Base-by-base conservation (phyloP, 2,797 vertebrate genomes). In the Cheirogaleus major region DNA sequence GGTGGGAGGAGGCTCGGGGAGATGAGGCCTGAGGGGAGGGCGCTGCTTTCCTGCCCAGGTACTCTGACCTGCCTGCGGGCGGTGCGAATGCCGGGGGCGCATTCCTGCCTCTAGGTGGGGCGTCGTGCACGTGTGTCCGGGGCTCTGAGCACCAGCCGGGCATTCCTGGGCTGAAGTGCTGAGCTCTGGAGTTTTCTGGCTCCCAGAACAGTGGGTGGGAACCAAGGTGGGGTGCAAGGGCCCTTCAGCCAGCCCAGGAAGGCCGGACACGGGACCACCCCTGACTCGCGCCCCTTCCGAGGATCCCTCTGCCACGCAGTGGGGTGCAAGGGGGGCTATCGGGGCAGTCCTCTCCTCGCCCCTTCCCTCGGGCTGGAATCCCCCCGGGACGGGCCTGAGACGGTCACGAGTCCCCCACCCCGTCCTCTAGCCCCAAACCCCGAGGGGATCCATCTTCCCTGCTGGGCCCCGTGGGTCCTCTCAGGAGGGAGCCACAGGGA, bases 101-200 rank as follows among this genome's bases (percentile, higher is more conserved):
- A 52, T 91, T 88, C 76, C 93, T 84, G 85, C 96, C 93, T 93
- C 94, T 95, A 96, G 95, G 59, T 73, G 96, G 97, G 57, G 80
- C 35, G 0, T 50, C n/a, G 23, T 76, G 72, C 83, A 43, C 9
- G 0, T 1, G 80, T 35, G 32, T 27, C 43, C 27, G 1, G 2
- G 2, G n/a, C 14, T n/a, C 27, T 10, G 65, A 4, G 1, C 50
- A 38, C 22, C 0, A 43, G 81, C 67, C 5, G 48, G 11, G 25
- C 8, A 0, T 5, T 72, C 48, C 12, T 7, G 13, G 69, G 27
- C 35, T 1, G 20, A 20, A 10, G n/a, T 6, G 14, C 38, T 14
- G 20, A 23, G 57, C 0, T 0, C 65, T 75, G 10, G 52, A 32
- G 45, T 25, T n/a, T 69, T 38, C 52, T 8, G 50, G 45, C 30